These are phyloP conservation scores for Mellilla xanthometata DNA, from an alignment of 2,888 invertebrate genomes.

Conservation along the genomic window DNA sequence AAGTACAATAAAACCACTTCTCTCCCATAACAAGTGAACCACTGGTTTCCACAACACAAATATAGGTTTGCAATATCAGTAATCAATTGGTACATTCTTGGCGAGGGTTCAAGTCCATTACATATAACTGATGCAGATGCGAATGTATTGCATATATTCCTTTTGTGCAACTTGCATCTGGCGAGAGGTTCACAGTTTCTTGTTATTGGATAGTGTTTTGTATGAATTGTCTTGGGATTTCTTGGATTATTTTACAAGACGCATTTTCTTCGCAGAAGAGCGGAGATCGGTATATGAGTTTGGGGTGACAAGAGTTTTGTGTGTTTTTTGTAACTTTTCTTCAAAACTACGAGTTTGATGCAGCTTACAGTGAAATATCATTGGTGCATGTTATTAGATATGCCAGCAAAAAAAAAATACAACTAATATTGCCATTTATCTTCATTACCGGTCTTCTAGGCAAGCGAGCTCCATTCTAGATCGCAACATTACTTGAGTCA, in stretches of 20 bases:
- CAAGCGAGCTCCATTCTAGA: no score
- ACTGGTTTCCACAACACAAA: slow-evolving; percentile 14
- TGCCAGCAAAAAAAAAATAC: no score
- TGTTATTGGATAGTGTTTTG: slow-evolving; percentile 31
- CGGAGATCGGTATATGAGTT: no score
- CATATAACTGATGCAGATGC: slow-evolving; percentile 60
- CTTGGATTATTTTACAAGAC: slow-evolving; percentile 6
- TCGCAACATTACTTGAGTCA: no score
- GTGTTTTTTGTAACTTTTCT: no score
- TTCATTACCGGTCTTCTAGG: no score
- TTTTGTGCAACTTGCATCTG: slow-evolving; percentile 62
- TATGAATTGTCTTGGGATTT: slow-evolving; percentile 19
- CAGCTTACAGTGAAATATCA: no score
- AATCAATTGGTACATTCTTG: slow-evolving; percentile 82
- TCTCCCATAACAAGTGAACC: slow-evolving; percentile 9
- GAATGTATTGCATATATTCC: slow-evolving; percentile 62
- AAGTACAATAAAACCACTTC: no score
- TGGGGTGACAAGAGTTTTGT: no score
- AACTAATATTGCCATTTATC: no score
- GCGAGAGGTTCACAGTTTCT: slow-evolving; percentile 31
- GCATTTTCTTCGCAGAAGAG: neutral
- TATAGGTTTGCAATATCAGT: slow-evolving; percentile 69
- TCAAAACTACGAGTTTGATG: no score
- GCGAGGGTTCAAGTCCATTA: slow-evolving; percentile 78
- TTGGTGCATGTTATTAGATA: no score